Percentiles rank a stretch among this genome's conserved stretches.
phyloP scores from a whole-genome alignment of 2,888 invertebrate species.

The Drosophila histrio region DNA sequence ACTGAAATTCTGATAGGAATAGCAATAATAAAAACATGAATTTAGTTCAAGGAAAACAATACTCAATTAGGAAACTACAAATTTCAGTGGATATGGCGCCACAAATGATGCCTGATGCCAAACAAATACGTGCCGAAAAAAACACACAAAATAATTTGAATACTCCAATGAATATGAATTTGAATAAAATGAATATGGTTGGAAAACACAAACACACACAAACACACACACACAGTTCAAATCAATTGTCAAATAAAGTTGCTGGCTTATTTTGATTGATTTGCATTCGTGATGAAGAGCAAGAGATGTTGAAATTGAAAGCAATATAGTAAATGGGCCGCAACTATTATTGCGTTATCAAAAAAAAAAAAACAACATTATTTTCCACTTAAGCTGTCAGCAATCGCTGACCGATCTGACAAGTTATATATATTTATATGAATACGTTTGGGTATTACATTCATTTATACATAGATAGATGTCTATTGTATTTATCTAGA shows the following conservation, averaged over 20 bases:
- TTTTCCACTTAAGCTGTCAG: constrained; percentile 65
- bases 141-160: neutral
- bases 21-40: neutral
- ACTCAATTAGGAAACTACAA: neutral
- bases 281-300: constrained; percentile 1
- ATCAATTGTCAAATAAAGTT: constrained; percentile 6
- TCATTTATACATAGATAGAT: neutral
- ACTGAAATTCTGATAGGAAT: neutral
- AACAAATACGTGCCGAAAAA: neutral
- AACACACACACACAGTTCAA: neutral
- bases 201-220: neutral
- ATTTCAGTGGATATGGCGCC: neutral
- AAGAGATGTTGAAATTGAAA: neutral
- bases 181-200: neutral
- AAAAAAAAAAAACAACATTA: constrained; percentile 52
- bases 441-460: neutral
- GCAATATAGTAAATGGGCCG: constrained; percentile 13
- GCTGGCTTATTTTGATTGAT: constrained; percentile 32
- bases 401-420: constrained; percentile 18
- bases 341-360: constrained; percentile 27
- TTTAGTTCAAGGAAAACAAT: neutral
- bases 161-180: neutral
- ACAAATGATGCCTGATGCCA: neutral
- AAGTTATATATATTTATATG: constrained; percentile 1
- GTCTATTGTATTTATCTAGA: constrained; percentile 24